Evolutionary conservation across 1,140 invertebrate species (phyloP), one percentile per base, ranked within the genome.

Genomic region (Drosophila hydei): DNA sequence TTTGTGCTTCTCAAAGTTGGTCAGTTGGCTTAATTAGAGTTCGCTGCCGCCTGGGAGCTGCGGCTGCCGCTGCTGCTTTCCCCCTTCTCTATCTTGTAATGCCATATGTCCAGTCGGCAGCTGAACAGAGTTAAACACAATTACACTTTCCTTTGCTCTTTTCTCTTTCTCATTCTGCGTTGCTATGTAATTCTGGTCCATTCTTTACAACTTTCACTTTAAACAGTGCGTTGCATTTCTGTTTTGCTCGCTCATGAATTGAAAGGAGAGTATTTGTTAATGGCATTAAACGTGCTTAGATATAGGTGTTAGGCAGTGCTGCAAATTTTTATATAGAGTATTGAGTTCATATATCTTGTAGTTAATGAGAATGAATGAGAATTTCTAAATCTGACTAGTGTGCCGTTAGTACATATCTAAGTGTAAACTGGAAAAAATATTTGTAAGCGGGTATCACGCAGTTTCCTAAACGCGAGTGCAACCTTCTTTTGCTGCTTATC

Each of bases 11-110:
- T 50, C 47, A 36, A 80, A 61, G 36, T 79, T 85, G 73, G 30
- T 61, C 81, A 65, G 74, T 65, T 54, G 70, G 69, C 80, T 81
- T 85, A 85, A 85, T 85, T 85, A 85, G 75, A 87, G 80, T 50
- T 55, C 16, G 63, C 25, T 25, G 33, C 9, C 51, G 59, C 42
- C 43, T 30, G 68, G 60, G 40, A 63, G 21, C 45, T 21, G 7
- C 6, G 36, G 23, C 50, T 69, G 16, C 23, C 47, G 3, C n/a
- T 12, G 61, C 47, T 52, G 40, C 16, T 19, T 14, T 3, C 16
- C 14, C 40, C 50, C 74, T 48, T 30, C 75, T 73, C 59, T 50
- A 27, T 36, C 43, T 52, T 54, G 69, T 48, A 67, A 65, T 75
- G 76, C 80, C 77, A 80, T 80, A 77, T 77, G 80, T 67, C 77